Conservation (phyloP, 1,140 invertebrate species). For the Aricia agestis region DNA sequence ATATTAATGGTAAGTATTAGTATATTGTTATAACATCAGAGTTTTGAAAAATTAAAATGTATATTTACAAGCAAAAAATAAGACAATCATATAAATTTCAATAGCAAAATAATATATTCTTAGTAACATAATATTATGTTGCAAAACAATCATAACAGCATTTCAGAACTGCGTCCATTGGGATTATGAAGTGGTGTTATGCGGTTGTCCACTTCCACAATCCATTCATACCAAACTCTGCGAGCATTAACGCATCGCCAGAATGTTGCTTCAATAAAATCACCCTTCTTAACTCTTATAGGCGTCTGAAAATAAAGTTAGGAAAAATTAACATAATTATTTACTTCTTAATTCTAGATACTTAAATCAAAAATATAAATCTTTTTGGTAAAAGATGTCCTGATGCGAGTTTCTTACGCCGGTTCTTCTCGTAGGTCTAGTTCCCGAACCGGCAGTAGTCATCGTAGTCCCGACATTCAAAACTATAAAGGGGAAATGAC, state of each 20-base stretch:
- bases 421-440: too few relatives aligned
- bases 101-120: slow-evolving; percentile 16
- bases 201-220: slow-evolving; percentile 73
- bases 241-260: slow-evolving; percentile 87
- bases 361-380: too few relatives aligned
- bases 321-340: slow-evolving; percentile 19
- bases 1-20: too few relatives aligned
- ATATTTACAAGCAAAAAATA: neutral
- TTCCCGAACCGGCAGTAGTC: too few relatives aligned
- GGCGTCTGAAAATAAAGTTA: slow-evolving; percentile 79
- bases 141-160: slow-evolving; percentile 54
- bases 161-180: slow-evolving; percentile 65
- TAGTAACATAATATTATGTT: neutral
- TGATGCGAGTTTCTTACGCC: too few relatives aligned
- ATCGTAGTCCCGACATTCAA: too few relatives aligned
- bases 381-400: too few relatives aligned
- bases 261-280: slow-evolving; percentile 88
- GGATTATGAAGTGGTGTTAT: slow-evolving; percentile 54
- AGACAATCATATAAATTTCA: neutral
- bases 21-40: neutral
- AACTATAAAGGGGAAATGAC: too few relatives aligned
- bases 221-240: slow-evolving; percentile 98
- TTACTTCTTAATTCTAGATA: too few relatives aligned
- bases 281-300: slow-evolving; percentile 82
- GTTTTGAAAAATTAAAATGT: neutral